Evolutionary conservation across 2,113 vertebrate species (phyloP), one percentile per base, ranked within the genome.

Genomic region (Stigmatopora nigra): DNA sequence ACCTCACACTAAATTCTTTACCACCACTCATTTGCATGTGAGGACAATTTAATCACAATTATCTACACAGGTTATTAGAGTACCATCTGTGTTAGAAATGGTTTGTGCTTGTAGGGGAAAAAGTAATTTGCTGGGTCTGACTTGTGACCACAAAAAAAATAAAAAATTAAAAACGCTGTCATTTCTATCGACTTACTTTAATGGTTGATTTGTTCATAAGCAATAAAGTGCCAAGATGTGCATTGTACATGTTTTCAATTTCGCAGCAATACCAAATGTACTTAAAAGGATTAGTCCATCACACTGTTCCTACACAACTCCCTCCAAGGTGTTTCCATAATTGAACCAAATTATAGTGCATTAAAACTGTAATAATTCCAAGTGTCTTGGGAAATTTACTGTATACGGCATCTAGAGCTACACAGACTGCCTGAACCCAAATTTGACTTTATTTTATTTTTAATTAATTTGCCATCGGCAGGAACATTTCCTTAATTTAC

Each of bases 1-100:
- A 77, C 25, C 52, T 75, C 73, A 75, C 80, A 67, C 73, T 63
- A 55, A 58, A 60, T 59, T 72, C 73, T 77, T 69, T 73, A 77
- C 13, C 56, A 38, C 61, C 52, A 38, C 64, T 80, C 63, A 76
- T 84, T 69, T 78, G 51, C 78, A 84, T 72, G 71, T 57, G 63
- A 66, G 58, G 74, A 53, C 25, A 65, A 71, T 60, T 63, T 69
- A 63, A 75, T 72, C 22, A 65, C 52, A 65, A 52, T 75, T 63
- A 69, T 62, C 69, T 57, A 58, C 25, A 56, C 17, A 25, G 66
- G 51, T 72, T 69, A 17, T 53, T 64, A 59, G 70, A 66, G 62
- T 45, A 53, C 67, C 38, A 69, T 80, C 77, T 75, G 78, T 48
- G 72, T 7, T 12, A 41, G 64, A 41, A 55, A 60, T 69, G 63